phyloP scores from a whole-genome alignment of 2,113 vertebrate genomes.

The Etheostoma spectabile region DNA sequence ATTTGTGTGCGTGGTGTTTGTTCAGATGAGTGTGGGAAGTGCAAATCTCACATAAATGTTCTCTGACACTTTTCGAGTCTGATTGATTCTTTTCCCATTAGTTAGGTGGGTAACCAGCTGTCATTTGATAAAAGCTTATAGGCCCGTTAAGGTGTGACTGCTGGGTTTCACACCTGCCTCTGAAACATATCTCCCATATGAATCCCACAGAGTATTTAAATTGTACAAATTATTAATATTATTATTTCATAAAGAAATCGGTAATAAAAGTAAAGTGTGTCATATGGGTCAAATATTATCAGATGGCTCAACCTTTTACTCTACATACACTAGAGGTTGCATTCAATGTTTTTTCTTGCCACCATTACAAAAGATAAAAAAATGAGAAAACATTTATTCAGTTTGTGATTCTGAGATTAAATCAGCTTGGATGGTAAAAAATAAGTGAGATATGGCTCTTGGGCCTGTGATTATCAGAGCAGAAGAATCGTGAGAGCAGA shows the following conservation, averaged over 20 bases:
- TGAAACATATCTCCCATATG: slow-evolving; percentile 1
- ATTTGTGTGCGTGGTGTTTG: background rate
- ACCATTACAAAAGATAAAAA: background rate
- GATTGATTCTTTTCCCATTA: slow-evolving; percentile 46
- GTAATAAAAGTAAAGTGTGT: background rate
- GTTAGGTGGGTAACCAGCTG: slow-evolving; percentile 30
- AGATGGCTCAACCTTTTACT: background rate
- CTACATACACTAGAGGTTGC: background rate
- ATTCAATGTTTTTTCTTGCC: background rate
- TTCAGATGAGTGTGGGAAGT: background rate
- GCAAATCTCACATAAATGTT: slow-evolving; percentile 38
- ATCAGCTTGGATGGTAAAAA: slow-evolving; percentile 66
- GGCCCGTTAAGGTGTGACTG: slow-evolving; percentile 19
- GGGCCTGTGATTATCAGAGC: slow-evolving; percentile 83
- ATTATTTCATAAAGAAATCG: background rate
- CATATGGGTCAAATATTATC: background rate
- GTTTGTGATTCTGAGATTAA: slow-evolving; percentile 20
- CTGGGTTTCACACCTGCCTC: slow-evolving; percentile 56
- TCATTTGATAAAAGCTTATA: slow-evolving; percentile 40
- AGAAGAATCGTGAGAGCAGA: slow-evolving; percentile 80
- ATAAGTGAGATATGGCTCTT: slow-evolving; percentile 64
- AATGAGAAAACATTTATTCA: background rate
- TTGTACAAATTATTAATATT: background rate
- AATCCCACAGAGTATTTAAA: slow-evolving; percentile 4
- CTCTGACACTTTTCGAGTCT: slow-evolving; percentile 66